Percentiles rank a stretch among this genome's conserved stretches.
phyloP scores from a whole-genome alignment of 2,797 vertebrate species.

The Takifugu rubripes region DNA sequence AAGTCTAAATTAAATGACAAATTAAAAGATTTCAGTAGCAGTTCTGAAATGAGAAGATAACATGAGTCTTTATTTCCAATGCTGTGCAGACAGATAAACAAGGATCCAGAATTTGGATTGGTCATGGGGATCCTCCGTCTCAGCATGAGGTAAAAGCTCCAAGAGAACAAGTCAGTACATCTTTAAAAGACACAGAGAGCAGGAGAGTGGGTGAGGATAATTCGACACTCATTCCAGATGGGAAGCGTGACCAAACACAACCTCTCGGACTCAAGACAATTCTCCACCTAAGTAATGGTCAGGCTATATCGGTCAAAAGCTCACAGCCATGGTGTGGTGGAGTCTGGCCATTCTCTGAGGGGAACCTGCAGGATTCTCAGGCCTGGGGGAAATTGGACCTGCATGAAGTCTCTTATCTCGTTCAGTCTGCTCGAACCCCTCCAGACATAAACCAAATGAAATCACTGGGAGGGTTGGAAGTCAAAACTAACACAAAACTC shows the following conservation, averaged over 20 bases:
- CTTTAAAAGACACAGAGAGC: constrained; percentile 46
- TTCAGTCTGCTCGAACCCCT: constrained; percentile 70
- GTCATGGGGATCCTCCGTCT: constrained; percentile 35
- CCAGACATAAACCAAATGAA: constrained; percentile 72
- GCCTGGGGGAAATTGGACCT: constrained; percentile 74
- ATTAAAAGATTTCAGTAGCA: no score
- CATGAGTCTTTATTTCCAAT: no score
- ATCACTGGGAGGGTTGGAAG: constrained; percentile 55
- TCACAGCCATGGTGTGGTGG: constrained; percentile 51
- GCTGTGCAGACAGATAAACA: constrained; percentile 5
- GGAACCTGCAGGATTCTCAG: constrained; percentile 51
- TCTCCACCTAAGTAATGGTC: constrained; percentile 42
- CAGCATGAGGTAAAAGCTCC: constrained; percentile 44
- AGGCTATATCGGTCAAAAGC: constrained; percentile 68
- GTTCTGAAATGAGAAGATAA: no score
- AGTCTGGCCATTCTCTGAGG: constrained; percentile 61
- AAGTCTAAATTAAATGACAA: no score
- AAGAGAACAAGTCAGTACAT: constrained; percentile 57
- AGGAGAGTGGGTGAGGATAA: constrained; percentile 49
- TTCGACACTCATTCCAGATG: constrained; percentile 41
- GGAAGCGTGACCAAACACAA: constrained; percentile 48
- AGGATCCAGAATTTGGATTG: constrained; percentile 51
- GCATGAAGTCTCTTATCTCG: constrained; percentile 76
- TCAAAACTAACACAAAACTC: constrained; percentile 54
- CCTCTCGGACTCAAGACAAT: constrained; percentile 49